These are phyloP conservation scores for Umimayanthus chanpuru DNA, from an alignment of 92 coral and sea anemone species.

Conservation along the genomic window DNA sequence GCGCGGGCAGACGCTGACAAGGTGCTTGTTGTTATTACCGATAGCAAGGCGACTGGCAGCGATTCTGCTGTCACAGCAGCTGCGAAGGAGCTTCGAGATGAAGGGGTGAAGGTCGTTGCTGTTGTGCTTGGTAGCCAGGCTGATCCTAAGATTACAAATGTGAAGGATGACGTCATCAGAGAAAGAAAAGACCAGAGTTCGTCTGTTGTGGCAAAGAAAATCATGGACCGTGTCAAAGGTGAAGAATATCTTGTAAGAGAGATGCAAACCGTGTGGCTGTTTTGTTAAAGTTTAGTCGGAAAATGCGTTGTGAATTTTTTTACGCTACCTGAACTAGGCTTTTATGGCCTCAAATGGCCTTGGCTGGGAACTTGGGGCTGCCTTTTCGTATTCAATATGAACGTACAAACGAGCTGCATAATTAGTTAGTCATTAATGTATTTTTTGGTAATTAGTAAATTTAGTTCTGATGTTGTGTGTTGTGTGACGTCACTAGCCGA, in stretches of 20 bases:
- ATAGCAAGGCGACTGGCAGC: slow-evolving; percentile 68
- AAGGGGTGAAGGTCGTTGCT: slow-evolving; percentile 45
- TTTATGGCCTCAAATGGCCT: neutral
- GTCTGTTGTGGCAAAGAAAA: slow-evolving; percentile 39
- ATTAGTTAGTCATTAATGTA: too few species aligned
- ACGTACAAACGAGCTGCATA: too few species aligned
- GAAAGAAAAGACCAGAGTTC: slow-evolving; percentile 34
- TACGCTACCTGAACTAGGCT: neutral
- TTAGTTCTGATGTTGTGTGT: too few species aligned
- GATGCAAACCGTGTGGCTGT: slow-evolving; percentile 18
- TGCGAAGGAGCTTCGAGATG: slow-evolving; percentile 27
- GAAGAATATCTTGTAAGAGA: neutral
- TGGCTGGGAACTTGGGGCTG: too few species aligned
- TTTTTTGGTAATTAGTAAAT: too few species aligned
- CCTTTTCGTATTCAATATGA: too few species aligned
- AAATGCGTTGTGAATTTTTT: too few species aligned
- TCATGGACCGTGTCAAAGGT: slow-evolving; percentile 42
- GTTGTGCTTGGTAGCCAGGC: slow-evolving; percentile 57
- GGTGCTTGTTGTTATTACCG: slow-evolving; percentile 74
- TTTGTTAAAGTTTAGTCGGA: neutral
- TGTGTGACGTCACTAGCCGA: too few species aligned
- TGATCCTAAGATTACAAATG: slow-evolving; percentile 32
- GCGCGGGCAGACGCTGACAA: slow-evolving; percentile 63
- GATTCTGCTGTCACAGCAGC: slow-evolving; percentile 40
- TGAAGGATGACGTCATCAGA: slow-evolving; percentile 20